Percentiles rank a stretch among this genome's conserved stretches.
phyloP scores from a whole-genome alignment of 2,888 invertebrate genomes.

The Zhengitettix transpicula region DNA sequence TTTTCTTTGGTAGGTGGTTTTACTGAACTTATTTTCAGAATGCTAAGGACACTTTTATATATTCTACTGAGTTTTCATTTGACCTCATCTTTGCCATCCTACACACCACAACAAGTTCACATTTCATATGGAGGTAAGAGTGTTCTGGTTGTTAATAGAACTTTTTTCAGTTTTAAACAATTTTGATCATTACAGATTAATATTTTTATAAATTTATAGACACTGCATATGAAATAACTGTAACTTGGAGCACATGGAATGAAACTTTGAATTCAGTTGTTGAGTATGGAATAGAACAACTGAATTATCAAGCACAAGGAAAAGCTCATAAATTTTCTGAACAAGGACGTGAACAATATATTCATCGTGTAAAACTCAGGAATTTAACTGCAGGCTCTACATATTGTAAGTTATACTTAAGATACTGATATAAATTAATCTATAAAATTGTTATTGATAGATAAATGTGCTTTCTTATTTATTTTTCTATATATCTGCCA shows the following conservation, averaged over 20 bases:
- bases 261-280: background rate
- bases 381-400: background rate
- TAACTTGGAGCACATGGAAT: background rate
- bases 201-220: background rate
- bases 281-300: background rate
- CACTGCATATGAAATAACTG: background rate
- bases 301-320: background rate
- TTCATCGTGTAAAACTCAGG: background rate
- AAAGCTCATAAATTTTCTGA: background rate
- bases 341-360: background rate
- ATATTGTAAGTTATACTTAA: background rate
- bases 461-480: no score
- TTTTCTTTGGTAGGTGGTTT: no score
- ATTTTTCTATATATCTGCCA: no score
- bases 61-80: no score
- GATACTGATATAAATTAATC: no score
- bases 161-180: background rate
- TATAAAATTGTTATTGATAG: no score
- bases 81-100: no score
- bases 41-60: no score
- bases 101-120: no score
- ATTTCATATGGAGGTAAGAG: no score
- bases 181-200: background rate
- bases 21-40: no score
- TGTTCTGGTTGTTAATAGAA: no score